Percentiles rank a stretch among this genome's conserved stretches.
These are phyloP conservation scores for Dryoscopus gambensis DNA, from an alignment of 2,113 vertebrate species.

Conservation along the genomic window DNA sequence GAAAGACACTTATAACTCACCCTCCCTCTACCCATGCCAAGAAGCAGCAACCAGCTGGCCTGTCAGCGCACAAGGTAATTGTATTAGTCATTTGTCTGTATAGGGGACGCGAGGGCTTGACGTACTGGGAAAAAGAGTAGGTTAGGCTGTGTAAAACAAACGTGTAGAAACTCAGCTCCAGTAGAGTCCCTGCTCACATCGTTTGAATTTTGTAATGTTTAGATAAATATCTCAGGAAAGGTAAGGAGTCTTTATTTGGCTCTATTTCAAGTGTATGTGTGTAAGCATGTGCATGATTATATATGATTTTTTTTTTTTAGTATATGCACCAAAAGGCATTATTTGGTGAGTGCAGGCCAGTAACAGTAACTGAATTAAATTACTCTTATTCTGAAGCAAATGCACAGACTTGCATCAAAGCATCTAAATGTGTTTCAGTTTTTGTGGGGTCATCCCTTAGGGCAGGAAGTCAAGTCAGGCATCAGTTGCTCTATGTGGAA, in stretches of 20 bases:
- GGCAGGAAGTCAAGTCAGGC: neutral
- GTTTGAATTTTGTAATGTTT: conserved; percentile 22
- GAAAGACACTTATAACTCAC: conserved; percentile 2
- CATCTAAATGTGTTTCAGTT: conserved; percentile 7
- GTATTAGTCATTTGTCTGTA: conserved; percentile 37
- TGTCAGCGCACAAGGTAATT: conserved; percentile 31
- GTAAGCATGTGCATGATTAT: neutral
- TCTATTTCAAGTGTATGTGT: neutral
- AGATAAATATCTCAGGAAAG: conserved; percentile 9
- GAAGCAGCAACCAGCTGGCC: conserved; percentile 33
- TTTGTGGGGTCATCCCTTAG: conserved; percentile 11
- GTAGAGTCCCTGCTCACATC: neutral
- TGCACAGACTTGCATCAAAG: neutral
- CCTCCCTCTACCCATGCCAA: neutral
- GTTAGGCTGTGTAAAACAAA: neutral
- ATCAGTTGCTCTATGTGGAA: neutral
- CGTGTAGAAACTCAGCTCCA: conserved; percentile 21
- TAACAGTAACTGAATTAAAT: neutral
- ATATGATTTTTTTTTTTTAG: neutral
- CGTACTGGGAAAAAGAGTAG: neutral
- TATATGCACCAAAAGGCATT: neutral
- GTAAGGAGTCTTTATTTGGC: conserved; percentile 6
- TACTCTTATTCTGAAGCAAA: neutral
- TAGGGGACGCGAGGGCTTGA: neutral
- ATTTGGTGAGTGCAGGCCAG: neutral